Evolutionary conservation across 2,113 vertebrate genomes (phyloP).

Genomic region (Pseudonaja textilis): DNA sequence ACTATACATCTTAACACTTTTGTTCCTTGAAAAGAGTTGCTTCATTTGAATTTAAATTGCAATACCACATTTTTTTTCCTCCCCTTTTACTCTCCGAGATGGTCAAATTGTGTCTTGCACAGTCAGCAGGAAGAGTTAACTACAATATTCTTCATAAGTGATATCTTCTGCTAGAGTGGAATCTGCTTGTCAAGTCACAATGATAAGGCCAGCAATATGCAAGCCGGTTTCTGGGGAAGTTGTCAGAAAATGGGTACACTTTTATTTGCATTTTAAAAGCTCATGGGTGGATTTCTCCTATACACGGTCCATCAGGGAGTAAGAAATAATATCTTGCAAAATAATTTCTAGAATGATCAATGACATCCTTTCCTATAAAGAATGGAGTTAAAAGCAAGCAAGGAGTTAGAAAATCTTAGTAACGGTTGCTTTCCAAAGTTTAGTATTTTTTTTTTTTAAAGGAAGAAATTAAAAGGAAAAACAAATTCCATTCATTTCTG

Average conservation of each 20-base stretch:
- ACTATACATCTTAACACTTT: background rate
- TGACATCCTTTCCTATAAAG: slow-evolving; percentile 47
- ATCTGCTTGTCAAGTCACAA: slow-evolving; percentile 70
- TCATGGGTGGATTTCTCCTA: slow-evolving; percentile 30
- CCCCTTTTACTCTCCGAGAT: slow-evolving; percentile 56
- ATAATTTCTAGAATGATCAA: slow-evolving; percentile 52
- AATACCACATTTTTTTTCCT: slow-evolving; percentile 46
- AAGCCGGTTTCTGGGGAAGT: slow-evolving; percentile 61
- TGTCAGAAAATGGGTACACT: slow-evolving; percentile 49
- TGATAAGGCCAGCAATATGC: slow-evolving; percentile 57
- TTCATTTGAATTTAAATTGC: slow-evolving; percentile 45
- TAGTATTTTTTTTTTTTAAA: background rate
- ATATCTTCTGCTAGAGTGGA: slow-evolving; percentile 64
- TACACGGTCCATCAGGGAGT: background rate
- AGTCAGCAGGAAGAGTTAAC: slow-evolving; percentile 59
- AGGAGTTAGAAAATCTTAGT: slow-evolving; percentile 35
- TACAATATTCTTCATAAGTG: slow-evolving; percentile 61
- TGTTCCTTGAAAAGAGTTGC: background rate
- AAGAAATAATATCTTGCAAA: slow-evolving; percentile 52
- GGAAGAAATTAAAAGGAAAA: background rate
- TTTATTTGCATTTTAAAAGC: slow-evolving; percentile 70
- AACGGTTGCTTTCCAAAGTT: slow-evolving; percentile 42
- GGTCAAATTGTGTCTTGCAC: slow-evolving; percentile 69
- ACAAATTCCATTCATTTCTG: background rate
- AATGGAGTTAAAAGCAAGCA: slow-evolving; percentile 1